phyloP scores from a whole-genome alignment of 2,113 vertebrate species.

The Elephas maximus region DNA sequence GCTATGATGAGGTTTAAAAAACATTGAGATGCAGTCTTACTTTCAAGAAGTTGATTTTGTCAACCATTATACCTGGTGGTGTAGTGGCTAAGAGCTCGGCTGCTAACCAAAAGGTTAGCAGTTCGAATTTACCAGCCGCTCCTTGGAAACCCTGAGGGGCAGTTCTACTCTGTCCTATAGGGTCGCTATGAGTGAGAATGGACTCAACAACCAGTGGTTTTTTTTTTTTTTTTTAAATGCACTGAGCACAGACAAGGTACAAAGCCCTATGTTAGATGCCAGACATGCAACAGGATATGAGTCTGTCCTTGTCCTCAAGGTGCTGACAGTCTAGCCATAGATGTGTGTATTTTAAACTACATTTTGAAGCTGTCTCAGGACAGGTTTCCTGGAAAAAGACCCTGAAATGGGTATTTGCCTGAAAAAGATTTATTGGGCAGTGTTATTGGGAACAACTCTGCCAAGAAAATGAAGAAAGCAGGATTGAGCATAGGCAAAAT shows the following conservation, averaged over 20 bases:
- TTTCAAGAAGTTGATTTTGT: neutral
- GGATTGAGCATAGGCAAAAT: neutral
- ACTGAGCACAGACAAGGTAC: neutral
- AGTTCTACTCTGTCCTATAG: too few relatives aligned
- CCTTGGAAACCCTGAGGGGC: too few relatives aligned
- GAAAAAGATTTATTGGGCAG: neutral
- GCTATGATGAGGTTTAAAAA: neutral
- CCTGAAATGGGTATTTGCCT: neutral
- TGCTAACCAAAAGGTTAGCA: too few relatives aligned
- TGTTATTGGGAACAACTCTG: neutral
- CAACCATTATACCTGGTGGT: neutral
- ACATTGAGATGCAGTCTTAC: neutral
- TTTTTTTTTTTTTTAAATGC: neutral
- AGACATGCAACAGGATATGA: neutral
- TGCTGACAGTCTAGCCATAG: neutral
- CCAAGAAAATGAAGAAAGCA: neutral
- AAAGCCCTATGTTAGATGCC: neutral
- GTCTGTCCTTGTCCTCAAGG: neutral
- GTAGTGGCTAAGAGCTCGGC: too few relatives aligned
- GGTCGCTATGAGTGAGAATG: too few relatives aligned
- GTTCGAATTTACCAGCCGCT: too few relatives aligned
- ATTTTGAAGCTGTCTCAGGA: neutral
- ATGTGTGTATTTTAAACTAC: neutral
- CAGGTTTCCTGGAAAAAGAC: neutral
- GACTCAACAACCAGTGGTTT: too few relatives aligned